A percentile compares a stretch with the other conserved stretches of the same genome.
Conservation (phyloP, 2,113 vertebrate species). For the Ceratotherium simum region DNA sequence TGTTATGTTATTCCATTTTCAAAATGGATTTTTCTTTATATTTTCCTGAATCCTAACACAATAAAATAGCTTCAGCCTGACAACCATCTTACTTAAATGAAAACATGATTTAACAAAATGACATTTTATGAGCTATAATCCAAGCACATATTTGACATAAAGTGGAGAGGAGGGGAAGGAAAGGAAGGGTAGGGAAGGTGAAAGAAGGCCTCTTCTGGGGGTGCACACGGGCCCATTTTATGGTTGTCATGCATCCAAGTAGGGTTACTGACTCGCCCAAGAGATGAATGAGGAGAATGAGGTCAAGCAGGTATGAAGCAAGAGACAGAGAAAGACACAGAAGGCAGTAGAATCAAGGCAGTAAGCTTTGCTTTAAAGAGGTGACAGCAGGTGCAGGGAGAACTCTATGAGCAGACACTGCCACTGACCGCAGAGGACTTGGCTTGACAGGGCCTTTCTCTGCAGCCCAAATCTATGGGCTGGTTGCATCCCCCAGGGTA, state of each 20-base stretch:
- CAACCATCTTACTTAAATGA: constrained; percentile 51
- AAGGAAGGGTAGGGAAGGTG: neutral
- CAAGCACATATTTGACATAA: constrained; percentile 51
- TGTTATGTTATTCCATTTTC: constrained; percentile 28
- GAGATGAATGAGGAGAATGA: neutral
- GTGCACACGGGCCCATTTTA: neutral
- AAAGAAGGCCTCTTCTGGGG: neutral
- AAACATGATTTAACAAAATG: constrained; percentile 60
- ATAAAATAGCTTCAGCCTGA: constrained; percentile 54
- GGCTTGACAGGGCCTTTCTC: neutral
- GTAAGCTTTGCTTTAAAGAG: neutral
- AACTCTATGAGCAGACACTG: neutral
- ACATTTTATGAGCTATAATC: constrained; percentile 48
- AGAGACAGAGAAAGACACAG: neutral
- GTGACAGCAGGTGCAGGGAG: neutral
- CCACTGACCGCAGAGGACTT: neutral
- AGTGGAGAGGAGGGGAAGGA: neutral
- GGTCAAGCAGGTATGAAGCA: neutral
- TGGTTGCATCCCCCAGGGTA: neutral
- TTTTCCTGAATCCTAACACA: constrained; percentile 25
- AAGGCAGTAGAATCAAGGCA: neutral
- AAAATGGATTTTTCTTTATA: constrained; percentile 48
- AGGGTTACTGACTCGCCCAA: neutral
- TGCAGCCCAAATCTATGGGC: neutral
- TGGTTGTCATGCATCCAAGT: neutral